These are phyloP conservation scores for Pomacea canaliculata DNA, from an alignment of 2,888 invertebrate species.

Conservation along the genomic window DNA sequence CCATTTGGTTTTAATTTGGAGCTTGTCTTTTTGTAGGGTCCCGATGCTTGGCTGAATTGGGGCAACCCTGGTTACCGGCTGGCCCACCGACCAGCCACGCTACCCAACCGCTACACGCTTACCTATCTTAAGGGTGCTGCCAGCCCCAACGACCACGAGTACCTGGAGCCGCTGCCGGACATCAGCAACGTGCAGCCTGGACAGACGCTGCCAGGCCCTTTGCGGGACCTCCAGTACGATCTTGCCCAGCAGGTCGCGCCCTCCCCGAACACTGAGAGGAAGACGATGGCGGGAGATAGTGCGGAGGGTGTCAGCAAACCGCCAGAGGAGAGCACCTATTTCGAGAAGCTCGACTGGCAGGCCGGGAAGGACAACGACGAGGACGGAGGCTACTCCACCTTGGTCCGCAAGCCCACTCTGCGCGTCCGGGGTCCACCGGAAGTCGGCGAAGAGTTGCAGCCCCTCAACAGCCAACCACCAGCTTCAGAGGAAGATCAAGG, in stretches of 20 bases:
- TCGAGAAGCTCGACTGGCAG: neutral
- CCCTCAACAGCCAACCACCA: neutral
- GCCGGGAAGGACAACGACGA: constrained; percentile 3
- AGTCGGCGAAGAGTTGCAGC: constrained; percentile 1
- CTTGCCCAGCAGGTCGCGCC: neutral
- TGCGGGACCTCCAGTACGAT: neutral
- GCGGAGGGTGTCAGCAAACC: neutral
- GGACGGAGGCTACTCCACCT: constrained; percentile 9
- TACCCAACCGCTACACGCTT: neutral
- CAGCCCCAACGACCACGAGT: neutral
- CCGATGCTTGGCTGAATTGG: neutral
- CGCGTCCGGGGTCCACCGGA: neutral
- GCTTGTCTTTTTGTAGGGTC: too few species aligned
- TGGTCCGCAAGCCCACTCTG: neutral
- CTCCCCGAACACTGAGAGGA: neutral
- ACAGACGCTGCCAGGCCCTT: neutral
- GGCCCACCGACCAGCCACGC: neutral
- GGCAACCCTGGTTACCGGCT: neutral
- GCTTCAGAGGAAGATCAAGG: neutral
- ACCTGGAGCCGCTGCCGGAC: neutral
- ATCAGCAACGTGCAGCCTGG: neutral
- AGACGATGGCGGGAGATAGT: neutral
- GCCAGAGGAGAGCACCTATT: neutral
- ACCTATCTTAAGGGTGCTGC: neutral
- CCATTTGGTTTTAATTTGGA: too few species aligned